Conservation (phyloP, 2,113 vertebrate species). For the Elachura formosa region DNA sequence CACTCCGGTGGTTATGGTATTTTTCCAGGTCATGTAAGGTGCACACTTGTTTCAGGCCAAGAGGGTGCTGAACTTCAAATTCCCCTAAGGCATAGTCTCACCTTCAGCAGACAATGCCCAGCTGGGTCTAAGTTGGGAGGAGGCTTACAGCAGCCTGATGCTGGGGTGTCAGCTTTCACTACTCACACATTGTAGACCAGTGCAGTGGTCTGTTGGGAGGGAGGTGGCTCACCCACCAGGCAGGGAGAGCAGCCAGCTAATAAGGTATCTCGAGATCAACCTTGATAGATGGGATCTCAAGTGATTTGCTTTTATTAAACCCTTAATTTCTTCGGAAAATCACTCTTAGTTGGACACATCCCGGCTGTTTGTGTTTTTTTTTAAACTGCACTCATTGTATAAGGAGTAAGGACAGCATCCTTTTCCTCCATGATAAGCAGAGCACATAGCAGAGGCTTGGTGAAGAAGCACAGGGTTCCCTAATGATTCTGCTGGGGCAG, state of each 20-base stretch:
- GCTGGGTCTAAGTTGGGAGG: neutral
- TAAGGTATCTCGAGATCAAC: neutral
- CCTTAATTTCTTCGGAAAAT: neutral
- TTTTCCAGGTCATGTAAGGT: neutral
- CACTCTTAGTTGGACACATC: neutral
- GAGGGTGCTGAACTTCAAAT: neutral
- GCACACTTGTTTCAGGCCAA: neutral
- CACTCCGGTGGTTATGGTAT: rapidly evolving
- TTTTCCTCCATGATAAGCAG: neutral
- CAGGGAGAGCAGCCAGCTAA: neutral
- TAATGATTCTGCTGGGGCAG: neutral
- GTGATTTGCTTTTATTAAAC: neutral
- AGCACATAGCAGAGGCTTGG: neutral
- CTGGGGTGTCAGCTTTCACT: neutral
- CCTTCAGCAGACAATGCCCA: neutral
- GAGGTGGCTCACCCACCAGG: neutral
- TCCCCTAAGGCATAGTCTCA: neutral
- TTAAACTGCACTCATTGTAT: neutral
- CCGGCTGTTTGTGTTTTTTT: neutral
- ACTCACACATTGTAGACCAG: neutral
- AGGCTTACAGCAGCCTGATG: neutral
- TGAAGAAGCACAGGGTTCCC: neutral
- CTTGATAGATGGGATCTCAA: neutral
- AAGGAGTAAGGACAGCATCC: neutral
- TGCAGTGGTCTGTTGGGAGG: neutral